phyloP scores from a whole-genome alignment of 2,888 invertebrate species.

The Cheilosia soror region DNA sequence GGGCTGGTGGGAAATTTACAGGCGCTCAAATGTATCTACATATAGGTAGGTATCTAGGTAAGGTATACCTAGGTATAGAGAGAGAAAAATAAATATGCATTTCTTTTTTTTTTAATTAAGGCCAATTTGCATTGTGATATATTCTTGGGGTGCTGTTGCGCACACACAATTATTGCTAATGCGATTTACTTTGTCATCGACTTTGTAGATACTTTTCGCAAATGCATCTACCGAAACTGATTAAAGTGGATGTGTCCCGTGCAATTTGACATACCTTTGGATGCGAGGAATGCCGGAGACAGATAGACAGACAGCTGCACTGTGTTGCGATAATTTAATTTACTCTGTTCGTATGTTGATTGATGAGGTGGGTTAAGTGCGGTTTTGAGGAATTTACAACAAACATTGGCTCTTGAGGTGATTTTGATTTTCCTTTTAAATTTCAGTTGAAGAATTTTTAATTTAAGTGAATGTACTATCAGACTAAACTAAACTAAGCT shows the following conservation, averaged over 20 bases:
- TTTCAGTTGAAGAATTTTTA: too few species aligned
- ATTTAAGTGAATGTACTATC: too few species aligned
- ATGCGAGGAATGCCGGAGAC: constrained; percentile 22
- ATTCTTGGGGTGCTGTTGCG: constrained; percentile 36
- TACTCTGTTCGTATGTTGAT: constrained; percentile 28
- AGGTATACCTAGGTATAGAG: neutral
- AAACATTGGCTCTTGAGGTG: too few species aligned
- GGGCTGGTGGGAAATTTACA: constrained; percentile 58
- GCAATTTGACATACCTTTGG: neutral
- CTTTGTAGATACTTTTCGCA: constrained; percentile 21
- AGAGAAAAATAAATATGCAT: constrained; percentile 18
- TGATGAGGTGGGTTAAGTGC: constrained; percentile 27
- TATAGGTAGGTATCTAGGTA: too few species aligned
- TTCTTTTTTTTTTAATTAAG: constrained; percentile 62
- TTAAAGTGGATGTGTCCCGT: constrained; percentile 37
- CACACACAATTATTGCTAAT: constrained; percentile 65
- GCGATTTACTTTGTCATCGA: constrained; percentile 61
- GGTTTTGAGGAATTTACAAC: too few species aligned
- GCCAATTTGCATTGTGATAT: constrained; percentile 72
- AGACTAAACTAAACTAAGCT: too few species aligned
- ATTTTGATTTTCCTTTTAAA: too few species aligned
- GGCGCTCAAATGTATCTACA: neutral
- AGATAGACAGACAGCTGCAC: constrained; percentile 48
- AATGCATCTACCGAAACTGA: neutral
- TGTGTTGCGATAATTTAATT: constrained; percentile 40